Base-by-base conservation (phyloP, 2,113 vertebrate genomes). In the Rhombomys opimus region DNA sequence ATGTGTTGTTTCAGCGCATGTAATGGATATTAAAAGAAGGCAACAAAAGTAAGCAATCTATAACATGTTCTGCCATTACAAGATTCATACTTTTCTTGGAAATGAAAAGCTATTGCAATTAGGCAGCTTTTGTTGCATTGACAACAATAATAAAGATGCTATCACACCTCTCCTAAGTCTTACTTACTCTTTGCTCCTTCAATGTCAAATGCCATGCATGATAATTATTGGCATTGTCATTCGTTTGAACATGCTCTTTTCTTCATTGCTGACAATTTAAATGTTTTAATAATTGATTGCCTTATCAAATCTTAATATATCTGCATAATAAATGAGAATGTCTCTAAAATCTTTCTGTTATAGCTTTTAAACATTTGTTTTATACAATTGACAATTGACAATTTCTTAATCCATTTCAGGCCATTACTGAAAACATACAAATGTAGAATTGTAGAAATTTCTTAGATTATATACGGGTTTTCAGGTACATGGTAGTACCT, bases 71-170 rank as follows among this genome's bases (percentile, higher is more conserved):
- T 93, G 20, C 91, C 95, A 94, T 93, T 96, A 90, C 86, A 50
- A 82, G 84, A 97, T 94, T 95, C 95, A 30, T 92, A 90, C 68
- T 92, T 97, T 81, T 95, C 70, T 96, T 82, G 94, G 61, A 87
- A 94, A 94, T 89, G 82, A 95, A 84, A 95, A 87, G 13, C 78
- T 95, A 4, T 1, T 96, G 38, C 59, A 91, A 97, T 97, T 93
- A 92, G 91, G 32, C 87, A 59, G 32, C 73, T 96, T 96, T 97
- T 91, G 46, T 97, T 93, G 54, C 52, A 80, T 76, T 94, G 94
- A 80, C n/a, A 90, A 61, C 57, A 94, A 59, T 84, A 86, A 92
- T 65, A 90, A 93, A 89, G 88, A 95, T 87, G 30, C 52, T 94
- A 91, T 94, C 73, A 6, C 17, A 65, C 13, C 25, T 95, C 38